Evolutionary conservation across 2,888 invertebrate genomes (phyloP), one percentile per base, ranked within the genome.

Genomic region (Euspilapteryx auroguttella): DNA sequence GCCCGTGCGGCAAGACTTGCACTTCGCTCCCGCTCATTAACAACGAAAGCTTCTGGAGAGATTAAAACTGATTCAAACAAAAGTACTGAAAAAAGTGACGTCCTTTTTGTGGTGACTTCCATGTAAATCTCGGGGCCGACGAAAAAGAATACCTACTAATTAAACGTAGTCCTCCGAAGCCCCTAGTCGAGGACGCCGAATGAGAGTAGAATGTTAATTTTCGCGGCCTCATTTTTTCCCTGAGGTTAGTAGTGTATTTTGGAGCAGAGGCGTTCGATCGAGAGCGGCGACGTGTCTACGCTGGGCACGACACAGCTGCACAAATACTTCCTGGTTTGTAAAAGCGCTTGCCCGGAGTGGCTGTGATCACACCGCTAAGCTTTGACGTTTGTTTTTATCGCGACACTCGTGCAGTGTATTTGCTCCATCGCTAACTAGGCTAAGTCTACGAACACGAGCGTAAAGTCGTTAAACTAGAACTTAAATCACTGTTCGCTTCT

Each of bases 61-160:
- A 61, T 59, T 62, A 61, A 64, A 65, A 63, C 53, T 59, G 57
- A 63, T 62, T 64, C 54, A 55, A 64, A 64, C 58, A 59, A 62
- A 63, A 64, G 56, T 63, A 59, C 57, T 49, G 49, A 59, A 64
- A 64, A 30, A 61, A 59, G 48, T 59, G 52, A 58, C 56, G 51
- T 62, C 54, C 50, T 59, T 65, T 64, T 64, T 68, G 61, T 55
- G 62, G 64, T 58, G 51, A 65, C 59, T 63, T 63, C 55, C 57
- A 66, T 63, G 61, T 64, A 63, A 68, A 66, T 62, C 55, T 55
- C 54, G 47, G 49, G 44, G 42, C 47, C 47, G 50, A 52, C 52
- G 45, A 51, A 56, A 59, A 58, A 59, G 49, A 53, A 55, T 54
- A 56, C 51, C 41, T 51, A 49, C 59, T 62, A 63, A 68, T 65